Percentiles rank a stretch among this genome's conserved stretches.
Evolutionary conservation across 2,888 invertebrate species (phyloP).

Genomic region (Nymphalis c-album): DNA sequence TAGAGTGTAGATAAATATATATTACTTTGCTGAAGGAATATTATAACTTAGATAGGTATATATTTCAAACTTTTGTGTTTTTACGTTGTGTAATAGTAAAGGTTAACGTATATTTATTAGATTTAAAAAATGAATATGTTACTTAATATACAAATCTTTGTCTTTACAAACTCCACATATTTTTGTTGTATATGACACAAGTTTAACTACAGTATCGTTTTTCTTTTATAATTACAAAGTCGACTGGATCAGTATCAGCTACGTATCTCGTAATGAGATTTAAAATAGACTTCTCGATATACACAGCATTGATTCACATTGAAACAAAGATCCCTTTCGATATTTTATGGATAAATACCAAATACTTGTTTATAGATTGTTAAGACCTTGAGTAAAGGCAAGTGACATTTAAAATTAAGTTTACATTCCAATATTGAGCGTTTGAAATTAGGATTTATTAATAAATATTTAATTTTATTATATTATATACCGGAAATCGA

Average conservation of each 20-base stretch:
- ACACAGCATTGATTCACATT: conserved; percentile 1
- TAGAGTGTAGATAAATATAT: conserved; percentile 1
- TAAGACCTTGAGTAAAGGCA: conserved; percentile 31
- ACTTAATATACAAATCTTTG: no score
- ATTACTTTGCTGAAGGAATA: neutral
- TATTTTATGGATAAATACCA: conserved; percentile 21
- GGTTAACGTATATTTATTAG: no score
- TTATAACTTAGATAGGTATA: neutral
- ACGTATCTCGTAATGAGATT: conserved; percentile 27
- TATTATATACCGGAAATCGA: no score
- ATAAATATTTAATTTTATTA: neutral
- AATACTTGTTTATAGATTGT: conserved; percentile 30
- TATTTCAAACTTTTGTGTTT: neutral
- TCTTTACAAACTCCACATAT: no score
- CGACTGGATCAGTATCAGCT: conserved; percentile 19
- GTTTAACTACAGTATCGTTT: no score
- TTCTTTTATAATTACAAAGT: conserved; percentile 10
- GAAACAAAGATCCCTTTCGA: conserved; percentile 26
- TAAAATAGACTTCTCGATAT: conserved; percentile 16
- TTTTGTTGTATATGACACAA: no score
- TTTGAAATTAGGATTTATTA: conserved; percentile 23
- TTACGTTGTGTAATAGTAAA: no score
- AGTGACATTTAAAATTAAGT: conserved; percentile 35
- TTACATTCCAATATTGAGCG: conserved; percentile 25
- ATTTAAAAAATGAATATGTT: no score